Base-by-base conservation (phyloP, 64 coral and sea anemone genomes). In the Porites lutea region DNA sequence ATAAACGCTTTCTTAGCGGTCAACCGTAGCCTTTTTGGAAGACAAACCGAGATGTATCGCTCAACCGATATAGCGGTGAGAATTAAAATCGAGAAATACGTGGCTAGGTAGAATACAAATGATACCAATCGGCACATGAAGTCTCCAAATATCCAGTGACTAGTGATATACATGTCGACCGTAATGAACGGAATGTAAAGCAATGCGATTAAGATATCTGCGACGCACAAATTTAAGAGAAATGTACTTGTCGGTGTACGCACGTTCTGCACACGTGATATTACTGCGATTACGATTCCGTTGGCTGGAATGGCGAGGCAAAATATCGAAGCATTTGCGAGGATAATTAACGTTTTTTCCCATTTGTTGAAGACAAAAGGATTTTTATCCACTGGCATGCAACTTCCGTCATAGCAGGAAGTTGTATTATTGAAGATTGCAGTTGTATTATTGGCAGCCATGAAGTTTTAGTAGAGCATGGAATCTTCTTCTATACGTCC, bases 171-270 rank as follows among this genome's bases (percentile, higher is more conserved):
- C 5, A 52, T 2, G 59, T 77, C 77, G 64, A 97, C 88, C 10
- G 95, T 97, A 64, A 91, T 82, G 53, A 97, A 94, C n/a, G 95
- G 95, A 3, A 97, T 74, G 83, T 94, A 87, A 13, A 97, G 52
- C 54, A 50, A 74, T n/a, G 92, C 92, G 6, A 97, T 94, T 7
- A 96, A 71, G 13, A 97, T 74, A 57, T 97, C 95, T 27, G 95
- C 95, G 1, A 88, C 78, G 48, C 95, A 94, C 48, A 97, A 55
- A 78, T 97, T 97, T 48, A 97, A 8, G 7, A 97, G 89, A 70
- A 97, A 85, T 59, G 90, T 75, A 67, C 93, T 97, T 10, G 95
- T 97, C 15, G 95, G 82, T 76, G 95, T 97, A 51, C 74, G 81
- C 95, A 94, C 87, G 52, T 70, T 91, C 69, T 88, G 95, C 5